Conservation (phyloP, 2,113 vertebrate genomes). For the Pimephales promelas region DNA sequence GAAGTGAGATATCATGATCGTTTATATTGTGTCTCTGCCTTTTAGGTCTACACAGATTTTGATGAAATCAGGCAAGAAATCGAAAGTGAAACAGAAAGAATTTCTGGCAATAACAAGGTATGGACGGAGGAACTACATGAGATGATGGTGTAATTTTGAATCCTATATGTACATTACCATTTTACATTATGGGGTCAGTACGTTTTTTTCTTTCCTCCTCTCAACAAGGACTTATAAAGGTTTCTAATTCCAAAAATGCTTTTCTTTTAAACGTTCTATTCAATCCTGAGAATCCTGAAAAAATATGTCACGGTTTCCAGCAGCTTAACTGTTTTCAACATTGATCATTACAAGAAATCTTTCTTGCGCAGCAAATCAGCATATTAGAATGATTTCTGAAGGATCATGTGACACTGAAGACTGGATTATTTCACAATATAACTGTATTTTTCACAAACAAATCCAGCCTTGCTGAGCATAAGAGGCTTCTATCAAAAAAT, state of each 20-base stretch:
- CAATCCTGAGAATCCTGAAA: neutral
- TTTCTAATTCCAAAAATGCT: neutral
- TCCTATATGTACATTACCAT: neutral
- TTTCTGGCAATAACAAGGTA: conserved; percentile 98
- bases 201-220: neutral
- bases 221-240: neutral
- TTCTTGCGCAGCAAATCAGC: neutral
- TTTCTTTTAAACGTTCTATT: neutral
- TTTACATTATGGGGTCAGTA: neutral
- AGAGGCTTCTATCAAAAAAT: neutral
- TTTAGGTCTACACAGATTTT: conserved; percentile 92
- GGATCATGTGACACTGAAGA: neutral
- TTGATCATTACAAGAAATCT: neutral
- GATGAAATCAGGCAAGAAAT: conserved; percentile 97
- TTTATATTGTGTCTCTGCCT: neutral
- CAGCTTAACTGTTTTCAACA: neutral
- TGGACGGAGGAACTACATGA: neutral
- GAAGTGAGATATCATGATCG: neutral
- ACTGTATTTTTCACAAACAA: neutral
- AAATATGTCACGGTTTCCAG: neutral
- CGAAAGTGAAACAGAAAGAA: conserved; percentile 93
- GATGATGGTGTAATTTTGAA: neutral
- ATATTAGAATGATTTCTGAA: neutral
- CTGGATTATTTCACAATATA: neutral
- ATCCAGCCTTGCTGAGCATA: neutral